Evolutionary conservation across 92 coral and sea anemone genomes (phyloP), one percentile per base, ranked within the genome.

Genomic region (Nematostella vectensis): DNA sequence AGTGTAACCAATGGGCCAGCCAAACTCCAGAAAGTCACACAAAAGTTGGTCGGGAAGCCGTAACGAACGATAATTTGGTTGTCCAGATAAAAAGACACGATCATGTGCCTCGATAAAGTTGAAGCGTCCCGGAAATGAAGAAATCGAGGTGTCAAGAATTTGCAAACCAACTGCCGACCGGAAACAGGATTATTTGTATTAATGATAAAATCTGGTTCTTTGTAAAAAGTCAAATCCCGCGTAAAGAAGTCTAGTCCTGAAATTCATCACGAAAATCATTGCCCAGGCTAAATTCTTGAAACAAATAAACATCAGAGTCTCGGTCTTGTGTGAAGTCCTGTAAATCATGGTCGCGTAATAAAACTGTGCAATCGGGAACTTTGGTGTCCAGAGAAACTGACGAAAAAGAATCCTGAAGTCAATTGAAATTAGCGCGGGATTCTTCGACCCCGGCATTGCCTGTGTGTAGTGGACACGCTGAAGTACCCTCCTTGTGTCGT

Each of bases 21-120:
- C 65, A 26, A 59, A 59, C 17, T 59, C 65, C 1, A 59, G 23
- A 44, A 59, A 27, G 18, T 59, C 54, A 30, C 65, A 59, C 8
- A 59, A 1, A 0, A 25, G 11, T 10, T 4, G 1, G 13, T 59
- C 54, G 1, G 40, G 40, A 6, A 33, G 15, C 6, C 40, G 40
- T 15, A 6, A 6, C 8, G 6, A 33, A 15, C 40, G 40, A 33
- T 33, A 33, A 33, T 33, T 33, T 15, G 40, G 40, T 33, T 33
- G 8, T 6, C 40, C 40, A 33, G 40, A 33, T 6, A 15, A 33
- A 15, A 15, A 33, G 15, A 33, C 40, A 33, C 40, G 40, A 33
- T 33, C 40, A 33, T 33, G 40, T 6, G 40, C 40, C 8, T 6
- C 6, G 40, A 33, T 33, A 33, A 33, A 33, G 15, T 33, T 15